Percentiles rank a stretch among this genome's conserved stretches.
phyloP scores from a whole-genome alignment of 30 jellyfish, hydroid and myxozoan genomes.

The Clytia hemisphaerica region DNA sequence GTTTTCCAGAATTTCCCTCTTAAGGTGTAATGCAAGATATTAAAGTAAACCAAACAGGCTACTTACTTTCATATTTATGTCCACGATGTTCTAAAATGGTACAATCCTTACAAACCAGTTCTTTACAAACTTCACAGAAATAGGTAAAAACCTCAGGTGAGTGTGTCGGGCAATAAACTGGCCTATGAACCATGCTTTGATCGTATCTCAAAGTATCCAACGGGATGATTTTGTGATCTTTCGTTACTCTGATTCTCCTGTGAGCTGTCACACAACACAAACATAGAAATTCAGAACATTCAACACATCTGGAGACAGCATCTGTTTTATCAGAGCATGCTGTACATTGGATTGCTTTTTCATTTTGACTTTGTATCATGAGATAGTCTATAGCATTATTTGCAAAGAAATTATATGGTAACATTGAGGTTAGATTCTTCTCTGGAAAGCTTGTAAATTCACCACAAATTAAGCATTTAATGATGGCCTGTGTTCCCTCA shows the following conservation, averaged over 20 bases:
- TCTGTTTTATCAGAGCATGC: slow-evolving; percentile 68
- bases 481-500: slow-evolving; percentile 32
- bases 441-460: slow-evolving; percentile 64
- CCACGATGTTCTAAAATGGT: slow-evolving; percentile 85
- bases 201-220: slow-evolving; percentile 75
- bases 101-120: slow-evolving; percentile 84
- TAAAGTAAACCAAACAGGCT: background rate
- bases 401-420: slow-evolving; percentile 85
- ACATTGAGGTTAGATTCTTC: slow-evolving; percentile 47
- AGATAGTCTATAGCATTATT: slow-evolving; percentile 74
- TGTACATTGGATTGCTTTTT: slow-evolving; percentile 67
- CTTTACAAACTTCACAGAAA: slow-evolving; percentile 86
- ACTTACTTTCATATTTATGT: slow-evolving; percentile 87
- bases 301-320: slow-evolving; percentile 94
- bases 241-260: slow-evolving; percentile 82
- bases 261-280: slow-evolving; percentile 84
- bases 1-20: no score
- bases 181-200: slow-evolving; percentile 79
- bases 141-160: slow-evolving; percentile 67
- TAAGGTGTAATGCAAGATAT: no score
- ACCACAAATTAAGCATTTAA: slow-evolving; percentile 53
- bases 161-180: slow-evolving; percentile 76
- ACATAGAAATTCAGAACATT: slow-evolving; percentile 86
- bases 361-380: slow-evolving; percentile 74
- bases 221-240: slow-evolving; percentile 72